Conservation (phyloP, 1,140 invertebrate species). For the Notospermus geniculatus region DNA sequence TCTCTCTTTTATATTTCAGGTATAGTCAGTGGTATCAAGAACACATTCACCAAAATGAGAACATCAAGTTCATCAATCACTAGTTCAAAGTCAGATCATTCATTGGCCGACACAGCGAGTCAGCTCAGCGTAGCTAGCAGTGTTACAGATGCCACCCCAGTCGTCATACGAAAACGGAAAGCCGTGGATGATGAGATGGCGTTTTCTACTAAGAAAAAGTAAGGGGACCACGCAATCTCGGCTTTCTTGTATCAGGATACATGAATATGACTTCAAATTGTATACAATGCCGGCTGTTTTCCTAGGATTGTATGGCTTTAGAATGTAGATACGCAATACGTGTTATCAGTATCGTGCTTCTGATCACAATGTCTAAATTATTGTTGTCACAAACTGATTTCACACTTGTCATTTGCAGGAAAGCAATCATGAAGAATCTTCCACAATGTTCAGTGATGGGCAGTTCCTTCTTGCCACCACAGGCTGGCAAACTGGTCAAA, state of each 20-base stretch:
- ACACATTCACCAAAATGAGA: background rate
- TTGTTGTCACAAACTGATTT: background rate
- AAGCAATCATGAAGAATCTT: slow-evolving; percentile 46
- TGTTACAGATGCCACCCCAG: slow-evolving; percentile 33
- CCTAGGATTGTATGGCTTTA: too few species aligned
- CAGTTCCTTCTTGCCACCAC: slow-evolving; percentile 44
- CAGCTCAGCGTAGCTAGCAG: slow-evolving; percentile 6
- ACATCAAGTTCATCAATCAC: slow-evolving; percentile 4
- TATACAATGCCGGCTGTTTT: too few species aligned
- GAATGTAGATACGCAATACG: too few species aligned
- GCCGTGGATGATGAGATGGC: slow-evolving; percentile 31
- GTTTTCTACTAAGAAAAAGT: slow-evolving; percentile 52
- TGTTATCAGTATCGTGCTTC: too few species aligned
- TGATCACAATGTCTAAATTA: too few species aligned
- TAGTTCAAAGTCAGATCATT: background rate
- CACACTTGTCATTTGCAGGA: slow-evolving; percentile 31
- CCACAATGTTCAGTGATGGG: slow-evolving; percentile 39
- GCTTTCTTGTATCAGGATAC: too few species aligned
- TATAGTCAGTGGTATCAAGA: too few species aligned
- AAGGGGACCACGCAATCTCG: too few species aligned
- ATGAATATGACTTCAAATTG: too few species aligned
- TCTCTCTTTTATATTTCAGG: too few species aligned
- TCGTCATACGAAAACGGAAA: slow-evolving; percentile 44
- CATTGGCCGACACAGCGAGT: background rate
- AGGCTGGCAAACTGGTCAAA: slow-evolving; percentile 25